These are phyloP conservation scores for Ramphastos sulfuratus DNA, from an alignment of 2,113 vertebrate genomes.

Conservation along the genomic window DNA sequence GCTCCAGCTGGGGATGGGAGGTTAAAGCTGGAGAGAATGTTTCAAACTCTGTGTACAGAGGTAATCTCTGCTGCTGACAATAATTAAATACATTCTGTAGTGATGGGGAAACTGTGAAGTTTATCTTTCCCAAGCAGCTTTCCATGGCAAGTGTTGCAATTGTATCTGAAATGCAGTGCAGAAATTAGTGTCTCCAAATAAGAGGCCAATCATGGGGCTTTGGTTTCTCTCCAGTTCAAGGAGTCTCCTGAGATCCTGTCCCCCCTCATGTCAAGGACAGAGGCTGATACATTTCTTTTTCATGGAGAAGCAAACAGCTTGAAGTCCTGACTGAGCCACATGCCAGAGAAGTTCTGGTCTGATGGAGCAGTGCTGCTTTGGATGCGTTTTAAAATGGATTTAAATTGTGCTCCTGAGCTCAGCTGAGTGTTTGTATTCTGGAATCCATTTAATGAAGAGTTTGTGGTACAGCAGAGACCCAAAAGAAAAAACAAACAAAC, in stretches of 20 bases:
- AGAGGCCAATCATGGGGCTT: neutral
- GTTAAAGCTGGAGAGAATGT: neutral
- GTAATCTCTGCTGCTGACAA: constrained; percentile 10
- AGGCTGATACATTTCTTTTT: constrained; percentile 12
- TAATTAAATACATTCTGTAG: constrained; percentile 12
- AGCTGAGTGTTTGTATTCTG: neutral
- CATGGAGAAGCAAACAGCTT: neutral
- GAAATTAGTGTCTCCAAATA: neutral
- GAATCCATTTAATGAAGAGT: neutral
- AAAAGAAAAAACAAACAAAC: neutral
- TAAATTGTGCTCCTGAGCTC: neutral
- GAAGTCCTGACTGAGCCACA: neutral
- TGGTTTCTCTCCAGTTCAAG: neutral
- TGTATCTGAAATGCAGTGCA: neutral
- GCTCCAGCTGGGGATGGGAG: neutral
- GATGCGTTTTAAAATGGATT: neutral
- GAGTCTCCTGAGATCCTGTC: constrained; percentile 24
- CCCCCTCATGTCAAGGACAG: constrained; percentile 36
- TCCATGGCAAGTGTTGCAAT: constrained; percentile 33
- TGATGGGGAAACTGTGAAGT: neutral
- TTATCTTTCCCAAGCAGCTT: constrained; percentile 32
- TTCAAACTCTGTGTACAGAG: neutral
- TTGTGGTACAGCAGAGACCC: neutral
- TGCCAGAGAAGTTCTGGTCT: neutral
- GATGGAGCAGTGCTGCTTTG: neutral